A percentile compares a stretch with the other conserved stretches of the same genome.
phyloP scores from a whole-genome alignment of 1,140 invertebrate species.

The Paraescarpia echinospica region DNA sequence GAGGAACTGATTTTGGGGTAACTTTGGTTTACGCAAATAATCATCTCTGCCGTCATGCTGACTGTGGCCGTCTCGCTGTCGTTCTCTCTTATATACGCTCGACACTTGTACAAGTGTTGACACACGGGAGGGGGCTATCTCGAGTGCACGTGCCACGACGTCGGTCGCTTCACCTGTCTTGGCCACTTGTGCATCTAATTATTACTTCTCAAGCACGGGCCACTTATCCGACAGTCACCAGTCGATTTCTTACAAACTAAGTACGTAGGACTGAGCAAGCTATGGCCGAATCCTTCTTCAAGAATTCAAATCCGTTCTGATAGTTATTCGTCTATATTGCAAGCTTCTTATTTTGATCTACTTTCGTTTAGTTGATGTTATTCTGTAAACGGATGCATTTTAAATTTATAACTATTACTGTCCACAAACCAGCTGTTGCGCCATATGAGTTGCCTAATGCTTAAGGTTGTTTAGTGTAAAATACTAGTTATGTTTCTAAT shows the following conservation, averaged over 20 bases:
- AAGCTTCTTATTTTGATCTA: no score
- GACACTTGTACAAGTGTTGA: neutral
- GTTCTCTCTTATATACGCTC: neutral
- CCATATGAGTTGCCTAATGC: no score
- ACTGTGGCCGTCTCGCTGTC: neutral
- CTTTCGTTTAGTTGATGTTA: no score
- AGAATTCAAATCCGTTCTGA: neutral
- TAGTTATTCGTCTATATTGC: no score
- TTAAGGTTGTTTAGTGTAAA: no score
- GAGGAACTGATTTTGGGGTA: neutral
- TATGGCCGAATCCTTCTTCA: neutral
- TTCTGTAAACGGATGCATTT: no score
- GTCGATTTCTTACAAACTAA: neutral
- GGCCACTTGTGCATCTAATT: neutral
- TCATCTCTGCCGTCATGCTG: neutral
- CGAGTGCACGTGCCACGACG: neutral
- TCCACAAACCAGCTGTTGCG: no score
- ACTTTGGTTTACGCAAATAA: neutral
- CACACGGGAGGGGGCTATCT: neutral
- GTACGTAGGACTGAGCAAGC: neutral
- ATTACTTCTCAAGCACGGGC: neutral
- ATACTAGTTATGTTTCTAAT: no score
- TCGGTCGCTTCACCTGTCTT: neutral
- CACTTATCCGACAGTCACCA: neutral
- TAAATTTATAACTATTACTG: no score